A percentile compares a stretch with the other conserved stretches of the same genome.
Conservation (phyloP, 2,797 vertebrate species). For the Otolemur crassicaudatus region DNA sequence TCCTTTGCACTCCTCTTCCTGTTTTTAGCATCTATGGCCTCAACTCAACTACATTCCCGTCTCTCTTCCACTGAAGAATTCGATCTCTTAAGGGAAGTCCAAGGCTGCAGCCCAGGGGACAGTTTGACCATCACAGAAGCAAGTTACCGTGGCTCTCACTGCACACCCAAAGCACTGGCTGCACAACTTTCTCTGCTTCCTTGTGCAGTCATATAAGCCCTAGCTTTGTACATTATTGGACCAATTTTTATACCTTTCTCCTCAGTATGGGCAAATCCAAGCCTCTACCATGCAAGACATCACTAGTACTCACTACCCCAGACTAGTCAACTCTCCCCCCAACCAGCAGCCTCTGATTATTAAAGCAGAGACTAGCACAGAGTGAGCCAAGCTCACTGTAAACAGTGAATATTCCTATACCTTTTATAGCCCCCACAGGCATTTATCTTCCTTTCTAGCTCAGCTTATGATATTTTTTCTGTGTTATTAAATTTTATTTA, state of each 20-base stretch:
- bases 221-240: background rate
- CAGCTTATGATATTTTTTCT: background rate
- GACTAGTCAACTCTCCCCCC: background rate
- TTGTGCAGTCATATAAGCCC: background rate
- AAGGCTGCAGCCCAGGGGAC: background rate
- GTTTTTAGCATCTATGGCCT: background rate
- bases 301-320: background rate
- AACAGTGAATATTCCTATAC: background rate
- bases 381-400: background rate
- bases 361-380: background rate
- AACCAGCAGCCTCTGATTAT: rapidly evolving
- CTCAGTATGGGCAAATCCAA: background rate
- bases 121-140: background rate
- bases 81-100: background rate
- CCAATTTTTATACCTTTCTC: background rate
- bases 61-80: background rate
- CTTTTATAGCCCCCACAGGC: background rate
- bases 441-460: background rate
- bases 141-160: background rate
- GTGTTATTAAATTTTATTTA: background rate
- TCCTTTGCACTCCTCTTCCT: background rate
- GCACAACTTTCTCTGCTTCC: background rate
- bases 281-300: background rate
- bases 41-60: too few relatives aligned
- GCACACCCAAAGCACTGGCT: too few relatives aligned